Conservation (phyloP, 53 echinoderm and acorn worm genomes). For the Arbacia lixula region DNA sequence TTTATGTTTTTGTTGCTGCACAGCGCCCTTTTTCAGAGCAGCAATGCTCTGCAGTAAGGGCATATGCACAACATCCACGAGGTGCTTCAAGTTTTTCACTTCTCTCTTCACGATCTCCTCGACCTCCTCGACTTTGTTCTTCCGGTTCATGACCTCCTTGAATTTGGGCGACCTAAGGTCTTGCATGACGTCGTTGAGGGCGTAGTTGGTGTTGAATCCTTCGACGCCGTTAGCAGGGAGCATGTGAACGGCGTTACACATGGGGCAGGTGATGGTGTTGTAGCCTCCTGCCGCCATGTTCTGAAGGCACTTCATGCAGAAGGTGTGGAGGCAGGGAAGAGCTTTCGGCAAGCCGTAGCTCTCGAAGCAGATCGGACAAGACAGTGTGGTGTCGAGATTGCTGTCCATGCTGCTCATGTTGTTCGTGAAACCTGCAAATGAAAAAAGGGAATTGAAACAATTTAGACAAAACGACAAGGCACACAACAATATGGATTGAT, state of each 20-base stretch:
- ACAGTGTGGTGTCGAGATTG: slow-evolving; percentile 12
- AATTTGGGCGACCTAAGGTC: slow-evolving; percentile 50
- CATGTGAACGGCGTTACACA: neutral
- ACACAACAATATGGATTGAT: no score
- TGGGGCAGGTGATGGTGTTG: slow-evolving; percentile 33
- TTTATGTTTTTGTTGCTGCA: slow-evolving; percentile 14
- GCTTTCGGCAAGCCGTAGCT: slow-evolving; percentile 33
- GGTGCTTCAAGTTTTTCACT: slow-evolving; percentile 32
- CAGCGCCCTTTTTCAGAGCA: slow-evolving; percentile 8
- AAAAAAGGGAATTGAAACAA: no score
- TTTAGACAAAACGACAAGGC: no score
- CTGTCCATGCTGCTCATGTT: slow-evolving; percentile 28
- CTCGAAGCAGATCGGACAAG: slow-evolving; percentile 49
- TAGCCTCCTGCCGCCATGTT: neutral
- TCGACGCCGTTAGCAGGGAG: slow-evolving; percentile 9
- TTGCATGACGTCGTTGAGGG: slow-evolving; percentile 18
- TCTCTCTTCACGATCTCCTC: slow-evolving; percentile 9
- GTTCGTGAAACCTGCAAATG: no score
- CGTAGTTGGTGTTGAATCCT: slow-evolving; percentile 10
- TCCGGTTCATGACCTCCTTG: slow-evolving; percentile 15
- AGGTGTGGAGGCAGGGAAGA: slow-evolving; percentile 49
- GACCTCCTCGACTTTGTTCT: neutral
- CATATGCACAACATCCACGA: slow-evolving; percentile 35
- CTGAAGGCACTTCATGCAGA: slow-evolving; percentile 30
- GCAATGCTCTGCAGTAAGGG: slow-evolving; percentile 37